Evolutionary conservation across 2,113 vertebrate genomes (phyloP), one percentile per base, ranked within the genome.

Genomic region (Leptodactylus fuscus): DNA sequence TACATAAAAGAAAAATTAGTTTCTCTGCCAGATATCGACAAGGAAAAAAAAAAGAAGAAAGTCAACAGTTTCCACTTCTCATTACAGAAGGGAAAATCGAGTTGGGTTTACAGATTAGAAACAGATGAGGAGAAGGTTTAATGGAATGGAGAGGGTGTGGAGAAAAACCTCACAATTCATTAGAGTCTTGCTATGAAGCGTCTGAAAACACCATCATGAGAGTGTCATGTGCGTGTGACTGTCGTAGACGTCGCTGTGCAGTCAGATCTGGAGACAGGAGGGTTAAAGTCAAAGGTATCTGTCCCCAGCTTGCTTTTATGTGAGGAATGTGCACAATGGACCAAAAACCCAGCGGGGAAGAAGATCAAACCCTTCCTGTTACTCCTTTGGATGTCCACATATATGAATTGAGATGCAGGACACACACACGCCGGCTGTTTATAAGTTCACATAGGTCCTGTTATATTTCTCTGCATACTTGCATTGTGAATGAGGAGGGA

Each of bases 21-120:
- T 79, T 58, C 53, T 71, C 67, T 73, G 81, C 38, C 67, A 82
- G 32, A 53, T 71, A 53, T 82, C 7, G 22, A 24, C 29, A 36
- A 87, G 81, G 20, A 29, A 46, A n/a, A 83, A 79, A 81, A 55
- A 58, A 79, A 7, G 10, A 79, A 79, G 11, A 79, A 79, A 79
- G 76, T 79, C 76, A 80, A 22, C 24, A 86, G 34, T 53, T 74
- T 79, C 75, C 22, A 41, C 74, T 62, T 44, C 65, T 60, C 36
- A 62, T 46, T 60, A 71, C 75, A 29, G 62, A n/a, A 62, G 32
- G 75, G 41, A 81, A 62, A 67, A 18, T 46, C 78, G 5, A 48
- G 8, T 82, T 73, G 69, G 22, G 60, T 41, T 22, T 76, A 70
- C 71, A 65, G 38, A 24, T 0, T 83, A 69, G 83, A 71, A 82